phyloP scores from a whole-genome alignment of 2,888 invertebrate genomes.

The Cyrtodaria siliqua region DNA sequence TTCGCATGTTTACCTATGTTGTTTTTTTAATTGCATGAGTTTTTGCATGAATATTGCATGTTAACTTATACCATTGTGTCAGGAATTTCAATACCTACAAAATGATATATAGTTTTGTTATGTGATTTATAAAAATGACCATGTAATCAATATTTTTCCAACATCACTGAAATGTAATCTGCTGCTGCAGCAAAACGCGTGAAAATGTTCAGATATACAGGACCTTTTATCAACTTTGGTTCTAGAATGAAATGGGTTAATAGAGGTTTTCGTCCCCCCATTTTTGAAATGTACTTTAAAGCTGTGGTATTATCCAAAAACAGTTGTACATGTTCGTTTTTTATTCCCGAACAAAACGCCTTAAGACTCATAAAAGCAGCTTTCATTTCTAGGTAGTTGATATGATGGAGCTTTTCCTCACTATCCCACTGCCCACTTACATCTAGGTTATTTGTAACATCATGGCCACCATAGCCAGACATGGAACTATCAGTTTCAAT shows the following conservation, averaged over 20 bases:
- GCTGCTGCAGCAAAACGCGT: too few relatives aligned
- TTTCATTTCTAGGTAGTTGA: slow-evolving; percentile 44
- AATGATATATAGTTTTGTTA: too few relatives aligned
- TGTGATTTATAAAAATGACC: too few relatives aligned
- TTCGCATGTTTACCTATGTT: too few relatives aligned
- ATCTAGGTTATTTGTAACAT: slow-evolving; percentile 1
- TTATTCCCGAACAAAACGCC: slow-evolving; percentile 2
- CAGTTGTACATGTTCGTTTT: slow-evolving; percentile 28
- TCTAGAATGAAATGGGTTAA: slow-evolving; percentile 35
- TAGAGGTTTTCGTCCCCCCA: slow-evolving; percentile 30
- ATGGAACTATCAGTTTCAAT: slow-evolving; percentile 41
- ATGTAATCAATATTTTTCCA: too few relatives aligned
- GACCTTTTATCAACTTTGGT: too few relatives aligned
- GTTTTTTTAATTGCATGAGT: too few relatives aligned
- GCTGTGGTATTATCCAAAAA: slow-evolving; percentile 44
- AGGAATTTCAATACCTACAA: too few relatives aligned
- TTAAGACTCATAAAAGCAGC: slow-evolving; percentile 35
- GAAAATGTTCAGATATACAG: too few relatives aligned
- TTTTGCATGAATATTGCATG: too few relatives aligned
- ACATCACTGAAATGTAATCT: too few relatives aligned
- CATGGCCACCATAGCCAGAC: slow-evolving; percentile 36
- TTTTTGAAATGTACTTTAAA: slow-evolving; percentile 37
- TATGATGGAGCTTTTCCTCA: slow-evolving; percentile 26
- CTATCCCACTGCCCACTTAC: slow-evolving; percentile 36
- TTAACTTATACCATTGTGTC: too few relatives aligned